These are phyloP conservation scores for Hydriomena furcata DNA, from an alignment of 2,888 invertebrate species.

Conservation along the genomic window DNA sequence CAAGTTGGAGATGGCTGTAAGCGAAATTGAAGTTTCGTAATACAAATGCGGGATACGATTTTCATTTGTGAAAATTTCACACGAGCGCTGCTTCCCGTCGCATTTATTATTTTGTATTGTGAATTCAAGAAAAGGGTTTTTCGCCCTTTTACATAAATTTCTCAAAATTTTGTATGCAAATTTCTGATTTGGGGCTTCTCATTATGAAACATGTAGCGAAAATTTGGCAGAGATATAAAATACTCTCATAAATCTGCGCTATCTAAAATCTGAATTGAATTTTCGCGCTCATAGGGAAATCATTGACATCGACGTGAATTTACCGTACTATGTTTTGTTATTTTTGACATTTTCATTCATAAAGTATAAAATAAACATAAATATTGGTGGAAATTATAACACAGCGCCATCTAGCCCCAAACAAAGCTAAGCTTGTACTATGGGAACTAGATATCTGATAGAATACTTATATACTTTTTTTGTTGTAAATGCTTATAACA, in stretches of 20 bases:
- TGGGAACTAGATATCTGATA: too few relatives aligned
- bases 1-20: constrained; percentile 22
- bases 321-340: background rate
- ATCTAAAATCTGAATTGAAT: background rate
- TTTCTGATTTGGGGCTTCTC: constrained; percentile 26
- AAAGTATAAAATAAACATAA: too few relatives aligned
- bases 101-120: constrained; percentile 31
- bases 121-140: constrained; percentile 24
- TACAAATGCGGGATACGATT: constrained; percentile 30
- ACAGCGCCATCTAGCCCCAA: too few relatives aligned
- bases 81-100: constrained; percentile 17
- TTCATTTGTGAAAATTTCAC: constrained; percentile 33
- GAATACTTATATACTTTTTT: too few relatives aligned
- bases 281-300: background rate
- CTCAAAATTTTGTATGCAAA: constrained; percentile 24
- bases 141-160: constrained; percentile 24
- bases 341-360: too few relatives aligned
- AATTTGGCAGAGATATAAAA: constrained; percentile 4
- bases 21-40: constrained; percentile 30
- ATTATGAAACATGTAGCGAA: constrained; percentile 20
- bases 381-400: too few relatives aligned
- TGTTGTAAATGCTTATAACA: too few relatives aligned
- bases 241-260: background rate
- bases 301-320: background rate
- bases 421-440: too few relatives aligned